Conservation (phyloP, 2,113 vertebrate genomes). For the Numenius arquata region DNA sequence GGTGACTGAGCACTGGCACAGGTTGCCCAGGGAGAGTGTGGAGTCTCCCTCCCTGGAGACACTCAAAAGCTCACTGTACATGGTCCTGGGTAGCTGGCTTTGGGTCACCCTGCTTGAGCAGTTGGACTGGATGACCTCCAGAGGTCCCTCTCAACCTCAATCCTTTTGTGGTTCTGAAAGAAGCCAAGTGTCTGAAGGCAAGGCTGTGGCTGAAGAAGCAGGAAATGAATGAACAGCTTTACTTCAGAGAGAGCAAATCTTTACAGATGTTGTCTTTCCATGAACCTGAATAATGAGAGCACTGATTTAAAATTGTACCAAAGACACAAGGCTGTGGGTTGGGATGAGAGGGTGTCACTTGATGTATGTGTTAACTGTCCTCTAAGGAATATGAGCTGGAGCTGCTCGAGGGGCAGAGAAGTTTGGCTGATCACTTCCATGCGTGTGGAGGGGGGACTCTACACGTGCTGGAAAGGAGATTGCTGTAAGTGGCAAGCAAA, state of each 20-base stretch:
- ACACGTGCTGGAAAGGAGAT: not conserved
- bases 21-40: not conserved
- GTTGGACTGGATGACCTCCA: not conserved
- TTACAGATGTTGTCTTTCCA: not conserved
- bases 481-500: not conserved
- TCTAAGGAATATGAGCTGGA: not conserved
- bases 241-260: not conserved
- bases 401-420: not conserved
- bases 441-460: too few species aligned
- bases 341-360: not conserved
- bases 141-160: not conserved
- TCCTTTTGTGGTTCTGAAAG: not conserved
- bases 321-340: not conserved
- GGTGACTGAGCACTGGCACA: not conserved
- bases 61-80: not conserved
- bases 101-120: not conserved
- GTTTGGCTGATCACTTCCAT: not conserved
- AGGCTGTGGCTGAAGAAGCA: not conserved
- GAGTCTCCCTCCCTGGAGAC: not conserved
- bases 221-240: not conserved
- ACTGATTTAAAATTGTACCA: not conserved
- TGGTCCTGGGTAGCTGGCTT: not conserved
- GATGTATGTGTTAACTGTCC: not conserved
- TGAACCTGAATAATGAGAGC: not conserved
- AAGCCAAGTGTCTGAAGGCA: not conserved